Percentiles rank a stretch among this genome's conserved stretches.
Evolutionary conservation across 2,113 vertebrate genomes (phyloP).

Genomic region (Macroglossus sobrinus): DNA sequence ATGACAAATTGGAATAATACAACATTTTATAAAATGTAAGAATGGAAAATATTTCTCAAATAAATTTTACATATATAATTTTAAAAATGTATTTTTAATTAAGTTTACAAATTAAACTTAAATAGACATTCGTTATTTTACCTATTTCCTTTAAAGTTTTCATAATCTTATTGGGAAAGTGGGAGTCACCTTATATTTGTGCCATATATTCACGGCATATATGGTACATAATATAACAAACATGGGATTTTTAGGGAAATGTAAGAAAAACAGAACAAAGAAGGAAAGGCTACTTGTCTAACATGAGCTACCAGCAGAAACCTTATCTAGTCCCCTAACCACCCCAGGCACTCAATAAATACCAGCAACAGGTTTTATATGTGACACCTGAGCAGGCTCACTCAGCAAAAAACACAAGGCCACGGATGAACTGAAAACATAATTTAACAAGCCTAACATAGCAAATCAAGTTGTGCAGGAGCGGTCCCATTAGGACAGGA

Average conservation of each 20-base stretch:
- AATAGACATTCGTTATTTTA: background rate
- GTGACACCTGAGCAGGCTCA: background rate
- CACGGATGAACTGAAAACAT: background rate
- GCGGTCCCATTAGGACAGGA: background rate
- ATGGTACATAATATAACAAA: background rate
- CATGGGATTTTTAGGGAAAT: background rate
- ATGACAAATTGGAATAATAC: background rate
- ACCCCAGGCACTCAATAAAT: background rate
- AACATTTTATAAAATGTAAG: background rate
- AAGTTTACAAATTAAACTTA: background rate
- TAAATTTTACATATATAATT: background rate
- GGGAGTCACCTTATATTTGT: background rate
- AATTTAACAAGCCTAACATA: background rate
- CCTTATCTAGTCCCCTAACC: background rate
- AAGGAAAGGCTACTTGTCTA: background rate
- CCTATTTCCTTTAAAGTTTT: background rate
- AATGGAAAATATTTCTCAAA: background rate
- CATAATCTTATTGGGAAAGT: background rate
- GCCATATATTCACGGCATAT: background rate
- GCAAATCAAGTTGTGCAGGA: background rate
- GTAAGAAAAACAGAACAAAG: background rate
- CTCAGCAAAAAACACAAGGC: background rate
- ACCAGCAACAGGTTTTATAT: background rate
- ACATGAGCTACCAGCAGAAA: conserved; percentile 14
- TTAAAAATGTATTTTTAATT: background rate